Evolutionary conservation across 2,797 vertebrate genomes (phyloP).

Genomic region (Linurgus olivaceus): DNA sequence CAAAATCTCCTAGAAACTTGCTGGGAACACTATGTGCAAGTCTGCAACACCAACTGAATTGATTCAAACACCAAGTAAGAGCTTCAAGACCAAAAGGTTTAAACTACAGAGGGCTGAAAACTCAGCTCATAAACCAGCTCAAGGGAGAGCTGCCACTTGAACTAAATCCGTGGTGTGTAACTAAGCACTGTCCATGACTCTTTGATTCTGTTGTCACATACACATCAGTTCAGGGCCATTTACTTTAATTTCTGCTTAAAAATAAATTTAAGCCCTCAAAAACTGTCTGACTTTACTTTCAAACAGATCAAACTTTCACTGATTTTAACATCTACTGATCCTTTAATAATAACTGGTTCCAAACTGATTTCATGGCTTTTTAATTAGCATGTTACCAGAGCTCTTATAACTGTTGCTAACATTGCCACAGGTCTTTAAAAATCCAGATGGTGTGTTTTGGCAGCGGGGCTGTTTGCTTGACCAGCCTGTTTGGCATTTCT

Average conservation of each 20-base stretch:
- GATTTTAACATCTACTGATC: background rate
- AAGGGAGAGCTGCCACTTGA: background rate
- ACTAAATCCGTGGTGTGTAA: fast-evolving
- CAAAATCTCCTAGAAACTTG: constrained; percentile 31
- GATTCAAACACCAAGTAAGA: background rate
- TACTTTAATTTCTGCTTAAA: background rate
- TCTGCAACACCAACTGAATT: background rate
- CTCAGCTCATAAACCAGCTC: background rate
- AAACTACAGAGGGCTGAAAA: background rate
- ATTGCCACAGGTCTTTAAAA: background rate
- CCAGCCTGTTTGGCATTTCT: background rate
- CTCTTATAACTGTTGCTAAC: background rate
- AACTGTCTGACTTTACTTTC: background rate
- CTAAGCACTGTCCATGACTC: background rate
- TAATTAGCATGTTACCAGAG: background rate
- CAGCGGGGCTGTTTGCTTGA: background rate
- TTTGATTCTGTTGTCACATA: background rate
- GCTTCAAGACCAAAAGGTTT: background rate
- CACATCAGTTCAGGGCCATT: background rate
- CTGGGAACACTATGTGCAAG: background rate
- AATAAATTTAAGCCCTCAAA: background rate
- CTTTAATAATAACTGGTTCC: background rate
- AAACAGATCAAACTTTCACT: background rate
- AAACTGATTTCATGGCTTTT: background rate
- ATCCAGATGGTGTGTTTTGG: background rate